These are phyloP conservation scores for Gavialis gangeticus DNA, from an alignment of 2,113 vertebrate species.

Conservation along the genomic window DNA sequence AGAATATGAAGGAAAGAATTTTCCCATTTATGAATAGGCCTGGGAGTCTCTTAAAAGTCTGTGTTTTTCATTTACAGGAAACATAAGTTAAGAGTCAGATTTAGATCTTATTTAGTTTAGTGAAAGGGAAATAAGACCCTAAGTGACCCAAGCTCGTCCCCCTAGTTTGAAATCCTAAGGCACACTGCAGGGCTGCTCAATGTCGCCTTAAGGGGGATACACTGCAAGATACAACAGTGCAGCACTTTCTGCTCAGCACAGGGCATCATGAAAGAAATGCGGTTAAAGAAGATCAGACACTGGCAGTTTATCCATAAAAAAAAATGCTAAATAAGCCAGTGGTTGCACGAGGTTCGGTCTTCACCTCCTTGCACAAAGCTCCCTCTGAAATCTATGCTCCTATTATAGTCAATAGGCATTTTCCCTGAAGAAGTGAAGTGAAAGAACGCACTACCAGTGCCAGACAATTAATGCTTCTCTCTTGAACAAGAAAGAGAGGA, in stretches of 20 bases:
- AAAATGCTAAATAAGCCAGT: neutral
- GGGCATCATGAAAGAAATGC: neutral
- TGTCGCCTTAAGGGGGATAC: neutral
- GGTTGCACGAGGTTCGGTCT: neutral
- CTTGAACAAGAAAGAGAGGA: neutral
- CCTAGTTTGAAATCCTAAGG: neutral
- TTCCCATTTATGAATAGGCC: neutral
- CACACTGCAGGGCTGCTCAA: neutral
- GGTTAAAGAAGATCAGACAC: neutral
- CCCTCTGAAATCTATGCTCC: neutral
- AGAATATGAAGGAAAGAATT: neutral
- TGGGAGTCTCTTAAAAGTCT: neutral
- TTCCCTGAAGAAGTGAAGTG: neutral
- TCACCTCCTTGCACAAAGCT: neutral
- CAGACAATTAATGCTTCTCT: neutral
- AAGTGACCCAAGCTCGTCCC: neutral
- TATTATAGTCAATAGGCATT: neutral
- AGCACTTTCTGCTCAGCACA: neutral
- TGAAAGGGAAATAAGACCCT: neutral
- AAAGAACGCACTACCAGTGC: neutral
- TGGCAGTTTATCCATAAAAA: neutral
- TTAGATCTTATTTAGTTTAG: neutral
- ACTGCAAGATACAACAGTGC: neutral
- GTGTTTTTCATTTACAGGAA: neutral
- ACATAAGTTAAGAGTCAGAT: neutral